A percentile compares a stretch with the other conserved stretches of the same genome.
phyloP scores from a whole-genome alignment of 2,888 invertebrate genomes.

The Drosophila bunnanda region DNA sequence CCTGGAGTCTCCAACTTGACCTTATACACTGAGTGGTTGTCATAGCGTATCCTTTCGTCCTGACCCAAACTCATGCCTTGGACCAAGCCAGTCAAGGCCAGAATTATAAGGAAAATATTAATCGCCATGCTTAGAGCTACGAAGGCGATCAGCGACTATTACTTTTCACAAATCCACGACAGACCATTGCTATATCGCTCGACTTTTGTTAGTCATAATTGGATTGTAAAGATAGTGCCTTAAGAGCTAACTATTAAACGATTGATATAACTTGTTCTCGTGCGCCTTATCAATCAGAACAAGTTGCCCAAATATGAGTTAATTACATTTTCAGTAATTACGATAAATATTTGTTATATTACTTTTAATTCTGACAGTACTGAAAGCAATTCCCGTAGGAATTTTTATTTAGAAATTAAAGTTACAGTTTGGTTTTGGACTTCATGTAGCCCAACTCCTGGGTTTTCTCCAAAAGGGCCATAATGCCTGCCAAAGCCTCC shows the following conservation, averaged over 20 bases:
- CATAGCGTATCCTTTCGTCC: slow-evolving; percentile 55
- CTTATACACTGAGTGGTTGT: slow-evolving; percentile 67
- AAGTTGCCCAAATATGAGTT: not conserved
- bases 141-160: slow-evolving; percentile 9
- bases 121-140: slow-evolving; percentile 17
- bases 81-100: slow-evolving; percentile 1
- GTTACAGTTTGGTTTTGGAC: slow-evolving; percentile 23
- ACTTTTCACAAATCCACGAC: not conserved
- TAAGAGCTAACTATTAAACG: slow-evolving; percentile 3
- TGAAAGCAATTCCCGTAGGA: not conserved
- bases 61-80: slow-evolving; percentile 11
- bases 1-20: slow-evolving; percentile 83
- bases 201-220: slow-evolving; percentile 8
- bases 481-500: slow-evolving; percentile 86
- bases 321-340: not conserved
- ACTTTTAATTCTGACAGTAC: not conserved
- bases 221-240: slow-evolving; percentile 34
- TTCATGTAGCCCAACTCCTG: slow-evolving; percentile 74
- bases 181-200: slow-evolving; percentile 16
- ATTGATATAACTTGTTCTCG: slow-evolving; percentile 85
- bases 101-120: not conserved
- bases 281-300: slow-evolving; percentile 86
- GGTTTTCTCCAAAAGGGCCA: slow-evolving; percentile 82
- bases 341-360: not conserved
- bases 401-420: not conserved